Evolutionary conservation across 2,888 invertebrate species (phyloP).

Genomic region (Syrphus vitripennis): DNA sequence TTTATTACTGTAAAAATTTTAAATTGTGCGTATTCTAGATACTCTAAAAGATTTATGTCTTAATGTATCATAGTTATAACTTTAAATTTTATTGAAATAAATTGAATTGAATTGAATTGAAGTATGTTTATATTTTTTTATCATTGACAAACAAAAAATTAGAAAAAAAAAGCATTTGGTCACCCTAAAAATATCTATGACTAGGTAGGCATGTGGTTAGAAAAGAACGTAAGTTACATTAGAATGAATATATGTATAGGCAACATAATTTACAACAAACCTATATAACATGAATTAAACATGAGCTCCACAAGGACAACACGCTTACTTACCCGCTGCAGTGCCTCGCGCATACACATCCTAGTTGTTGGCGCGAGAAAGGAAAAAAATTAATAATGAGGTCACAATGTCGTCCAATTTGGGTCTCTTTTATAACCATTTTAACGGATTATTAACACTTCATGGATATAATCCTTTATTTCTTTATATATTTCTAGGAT

Average conservation of each 20-base stretch:
- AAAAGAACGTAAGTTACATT: slow-evolving; percentile 43
- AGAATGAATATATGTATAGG: too few relatives aligned
- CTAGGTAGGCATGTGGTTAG: neutral
- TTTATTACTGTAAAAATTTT: too few relatives aligned
- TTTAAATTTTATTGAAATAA: too few relatives aligned
- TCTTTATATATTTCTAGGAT: neutral
- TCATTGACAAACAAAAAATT: neutral
- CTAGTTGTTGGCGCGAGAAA: neutral
- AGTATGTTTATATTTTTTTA: too few relatives aligned
- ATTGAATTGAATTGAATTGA: too few relatives aligned
- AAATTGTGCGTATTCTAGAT: too few relatives aligned
- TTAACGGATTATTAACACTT: slow-evolving; percentile 46
- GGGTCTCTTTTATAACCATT: slow-evolving; percentile 38
- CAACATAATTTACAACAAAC: slow-evolving; percentile 55
- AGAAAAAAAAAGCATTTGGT: neutral
- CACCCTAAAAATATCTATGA: neutral
- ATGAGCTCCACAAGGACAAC: slow-evolving; percentile 35
- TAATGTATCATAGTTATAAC: too few relatives aligned
- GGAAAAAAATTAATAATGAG: slow-evolving; percentile 43
- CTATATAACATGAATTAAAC: slow-evolving; percentile 37
- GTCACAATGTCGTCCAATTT: slow-evolving; percentile 59
- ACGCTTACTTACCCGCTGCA: neutral
- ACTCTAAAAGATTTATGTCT: too few relatives aligned
- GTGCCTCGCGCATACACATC: neutral
- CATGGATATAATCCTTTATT: slow-evolving; percentile 3